Evolutionary conservation across 2,113 vertebrate species (phyloP).

Genomic region (Chiloscyllium plagiosum): DNA sequence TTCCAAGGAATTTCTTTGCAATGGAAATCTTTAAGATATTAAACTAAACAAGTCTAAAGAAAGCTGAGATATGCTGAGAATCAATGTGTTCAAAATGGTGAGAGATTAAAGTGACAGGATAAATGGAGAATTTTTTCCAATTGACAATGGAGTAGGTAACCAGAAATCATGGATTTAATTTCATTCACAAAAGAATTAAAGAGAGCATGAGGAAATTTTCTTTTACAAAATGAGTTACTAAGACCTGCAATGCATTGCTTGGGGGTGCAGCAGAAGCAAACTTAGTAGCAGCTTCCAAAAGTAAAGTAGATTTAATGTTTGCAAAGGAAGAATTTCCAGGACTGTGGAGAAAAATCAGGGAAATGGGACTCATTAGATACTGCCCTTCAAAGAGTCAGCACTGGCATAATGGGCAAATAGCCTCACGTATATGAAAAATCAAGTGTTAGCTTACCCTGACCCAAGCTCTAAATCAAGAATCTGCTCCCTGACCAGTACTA

Average conservation of each 20-base stretch:
- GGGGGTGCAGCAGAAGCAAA: not conserved
- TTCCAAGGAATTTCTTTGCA: not conserved
- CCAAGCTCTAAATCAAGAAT: not conserved
- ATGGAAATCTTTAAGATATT: not conserved
- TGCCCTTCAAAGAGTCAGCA: not conserved
- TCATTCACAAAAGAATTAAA: too few relatives aligned
- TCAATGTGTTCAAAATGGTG: not conserved
- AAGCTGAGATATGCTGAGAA: not conserved
- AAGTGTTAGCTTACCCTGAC: not conserved
- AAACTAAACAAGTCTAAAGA: not conserved
- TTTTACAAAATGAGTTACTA: not conserved
- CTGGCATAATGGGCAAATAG: not conserved
- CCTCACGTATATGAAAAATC: not conserved
- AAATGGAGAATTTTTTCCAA: not conserved
- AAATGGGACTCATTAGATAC: not conserved
- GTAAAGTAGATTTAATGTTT: not conserved
- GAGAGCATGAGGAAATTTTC: not conserved
- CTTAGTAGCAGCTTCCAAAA: too few relatives aligned
- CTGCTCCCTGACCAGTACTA: not conserved
- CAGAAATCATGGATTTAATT: too few relatives aligned
- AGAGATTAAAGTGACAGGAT: not conserved
- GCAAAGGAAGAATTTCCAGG: not conserved
- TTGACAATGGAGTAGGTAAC: too few relatives aligned
- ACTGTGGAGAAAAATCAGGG: not conserved
- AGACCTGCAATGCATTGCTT: not conserved